phyloP scores from a whole-genome alignment of 2,888 invertebrate genomes.

The Nymphalis polychloros region DNA sequence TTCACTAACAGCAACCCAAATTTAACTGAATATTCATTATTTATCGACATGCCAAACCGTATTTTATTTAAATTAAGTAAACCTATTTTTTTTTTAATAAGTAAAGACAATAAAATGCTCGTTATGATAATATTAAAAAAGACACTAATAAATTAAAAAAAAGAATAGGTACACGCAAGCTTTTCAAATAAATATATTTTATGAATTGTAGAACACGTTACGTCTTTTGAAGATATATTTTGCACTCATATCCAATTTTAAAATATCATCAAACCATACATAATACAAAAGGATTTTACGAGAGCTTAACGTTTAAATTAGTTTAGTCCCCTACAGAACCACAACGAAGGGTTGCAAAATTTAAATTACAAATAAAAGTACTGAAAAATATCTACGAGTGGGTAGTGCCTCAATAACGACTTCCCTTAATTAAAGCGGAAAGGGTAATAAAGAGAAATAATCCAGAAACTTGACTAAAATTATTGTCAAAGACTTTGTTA shows the following conservation, averaged over 20 bases:
- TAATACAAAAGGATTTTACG: slow-evolving; percentile 75
- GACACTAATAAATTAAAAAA: too few relatives aligned
- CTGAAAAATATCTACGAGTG: slow-evolving; percentile 80
- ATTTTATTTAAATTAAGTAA: too few relatives aligned
- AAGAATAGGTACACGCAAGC: too few relatives aligned
- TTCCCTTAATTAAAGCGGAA: slow-evolving; percentile 79
- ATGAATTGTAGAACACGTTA: neutral
- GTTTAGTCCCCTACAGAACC: slow-evolving; percentile 79
- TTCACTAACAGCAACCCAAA: slow-evolving; percentile 48
- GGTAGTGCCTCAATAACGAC: slow-evolving; percentile 79
- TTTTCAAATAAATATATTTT: neutral
- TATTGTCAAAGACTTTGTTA: slow-evolving; percentile 48
- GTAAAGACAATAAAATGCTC: neutral
- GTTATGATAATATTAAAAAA: neutral
- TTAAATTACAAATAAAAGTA: slow-evolving; percentile 83
- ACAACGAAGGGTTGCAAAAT: slow-evolving; percentile 77
- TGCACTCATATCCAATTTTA: slow-evolving; percentile 61
- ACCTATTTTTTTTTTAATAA: too few relatives aligned
- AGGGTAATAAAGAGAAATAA: slow-evolving; percentile 78
- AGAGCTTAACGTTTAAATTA: slow-evolving; percentile 81
- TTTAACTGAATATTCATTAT: slow-evolving; percentile 45
- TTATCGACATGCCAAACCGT: slow-evolving; percentile 28
- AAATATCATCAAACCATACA: slow-evolving; percentile 71
- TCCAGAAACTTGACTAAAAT: slow-evolving; percentile 65
- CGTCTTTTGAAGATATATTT: slow-evolving; percentile 14